These are phyloP conservation scores for Tenthredo amoena DNA, from an alignment of 2,888 invertebrate species.

Conservation along the genomic window DNA sequence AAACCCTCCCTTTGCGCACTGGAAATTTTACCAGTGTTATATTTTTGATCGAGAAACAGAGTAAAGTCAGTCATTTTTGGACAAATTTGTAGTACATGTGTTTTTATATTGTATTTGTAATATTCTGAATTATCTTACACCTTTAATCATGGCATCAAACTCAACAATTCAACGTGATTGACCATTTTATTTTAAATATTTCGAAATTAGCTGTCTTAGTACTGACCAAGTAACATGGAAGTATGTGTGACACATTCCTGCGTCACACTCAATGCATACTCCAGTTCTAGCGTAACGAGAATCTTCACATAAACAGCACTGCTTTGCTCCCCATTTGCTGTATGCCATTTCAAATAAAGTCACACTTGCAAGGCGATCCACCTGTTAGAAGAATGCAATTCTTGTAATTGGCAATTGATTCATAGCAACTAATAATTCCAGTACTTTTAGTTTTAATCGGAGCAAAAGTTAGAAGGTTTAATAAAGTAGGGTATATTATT, in stretches of 20 bases:
- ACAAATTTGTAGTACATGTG: neutral
- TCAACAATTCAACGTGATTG: constrained; percentile 4
- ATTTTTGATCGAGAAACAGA: neutral
- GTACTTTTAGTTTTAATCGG: neutral
- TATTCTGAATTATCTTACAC: neutral
- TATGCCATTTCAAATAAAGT: constrained; percentile 99
- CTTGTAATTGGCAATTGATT: neutral
- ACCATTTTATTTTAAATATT: neutral
- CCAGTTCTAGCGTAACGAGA: constrained; percentile 93
- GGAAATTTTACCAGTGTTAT: constrained; percentile 40
- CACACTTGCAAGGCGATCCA: constrained; percentile 93
- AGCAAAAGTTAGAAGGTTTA: neutral
- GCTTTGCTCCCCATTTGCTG: constrained; percentile 96
- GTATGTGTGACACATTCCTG: constrained; percentile 98
- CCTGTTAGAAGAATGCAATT: constrained; percentile 73
- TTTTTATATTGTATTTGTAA: neutral
- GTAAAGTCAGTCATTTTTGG: neutral
- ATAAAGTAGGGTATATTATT: constrained; percentile 17
- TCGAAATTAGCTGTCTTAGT: constrained; percentile 29
- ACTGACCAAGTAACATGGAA: constrained; percentile 97
- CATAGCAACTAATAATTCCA: neutral
- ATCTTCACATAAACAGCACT: constrained; percentile 94
- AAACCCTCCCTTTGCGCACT: constrained; percentile 97
- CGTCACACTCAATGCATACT: constrained; percentile 98
- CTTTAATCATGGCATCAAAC: neutral